These are phyloP conservation scores for Pelobates cultripes DNA, from an alignment of 2,797 vertebrate species.

Conservation along the genomic window DNA sequence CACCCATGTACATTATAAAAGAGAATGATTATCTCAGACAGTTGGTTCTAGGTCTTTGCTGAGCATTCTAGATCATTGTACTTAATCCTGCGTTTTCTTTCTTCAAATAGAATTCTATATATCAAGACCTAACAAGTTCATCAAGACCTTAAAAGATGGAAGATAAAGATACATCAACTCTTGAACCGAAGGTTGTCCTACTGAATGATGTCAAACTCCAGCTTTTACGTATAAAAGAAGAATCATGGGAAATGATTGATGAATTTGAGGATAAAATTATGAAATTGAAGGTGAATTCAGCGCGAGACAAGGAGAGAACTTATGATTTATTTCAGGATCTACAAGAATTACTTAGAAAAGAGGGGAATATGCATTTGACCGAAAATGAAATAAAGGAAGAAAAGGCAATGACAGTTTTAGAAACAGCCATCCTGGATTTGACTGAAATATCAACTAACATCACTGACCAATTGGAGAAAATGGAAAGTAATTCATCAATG, in stretches of 20 bases:
- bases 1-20: no score
- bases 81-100: not conserved
- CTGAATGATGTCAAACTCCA: not conserved
- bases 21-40: no score
- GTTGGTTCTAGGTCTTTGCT: no score
- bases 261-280: constrained; percentile 14
- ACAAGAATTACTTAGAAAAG: constrained; percentile 20
- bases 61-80: no score
- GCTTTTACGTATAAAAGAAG: constrained; percentile 10
- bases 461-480: not conserved
- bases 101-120: constrained; percentile 9
- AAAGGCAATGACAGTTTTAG: not conserved
- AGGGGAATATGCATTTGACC: constrained; percentile 10
- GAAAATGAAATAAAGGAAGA: not conserved
- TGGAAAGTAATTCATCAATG: not conserved
- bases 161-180: no score
- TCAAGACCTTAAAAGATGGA: not conserved
- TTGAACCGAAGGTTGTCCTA: not conserved
- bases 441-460: not conserved
- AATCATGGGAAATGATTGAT: not conserved
- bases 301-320: not conserved
- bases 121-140: not conserved
- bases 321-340: not conserved
- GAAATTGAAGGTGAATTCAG: not conserved
- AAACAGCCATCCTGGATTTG: not conserved